Evolutionary conservation across 64 coral and sea anemone genomes (phyloP).

Genomic region (Pachyseris speciosa): DNA sequence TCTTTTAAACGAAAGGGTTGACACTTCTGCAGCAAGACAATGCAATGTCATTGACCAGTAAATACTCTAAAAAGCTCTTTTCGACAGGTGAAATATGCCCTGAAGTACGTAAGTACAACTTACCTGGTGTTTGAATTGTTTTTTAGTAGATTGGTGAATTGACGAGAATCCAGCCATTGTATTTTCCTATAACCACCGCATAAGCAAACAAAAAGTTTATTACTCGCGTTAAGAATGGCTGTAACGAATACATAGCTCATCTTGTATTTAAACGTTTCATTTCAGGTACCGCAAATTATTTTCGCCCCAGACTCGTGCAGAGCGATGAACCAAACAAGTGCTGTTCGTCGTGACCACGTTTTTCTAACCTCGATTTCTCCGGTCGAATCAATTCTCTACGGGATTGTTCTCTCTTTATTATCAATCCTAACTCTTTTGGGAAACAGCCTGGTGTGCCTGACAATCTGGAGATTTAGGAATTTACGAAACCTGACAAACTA

Average conservation of each 20-base stretch:
- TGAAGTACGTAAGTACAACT: not conserved
- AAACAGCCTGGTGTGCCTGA: constrained; percentile 78
- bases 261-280: not conserved
- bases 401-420: constrained; percentile 36
- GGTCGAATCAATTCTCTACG: constrained; percentile 43
- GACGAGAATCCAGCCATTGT: too few species aligned
- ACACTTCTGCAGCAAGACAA: not conserved
- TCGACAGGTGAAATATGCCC: not conserved
- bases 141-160: too few species aligned
- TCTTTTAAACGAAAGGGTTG: not conserved
- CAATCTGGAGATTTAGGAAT: constrained; percentile 87
- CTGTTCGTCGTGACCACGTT: not conserved
- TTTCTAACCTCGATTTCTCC: constrained; percentile 9
- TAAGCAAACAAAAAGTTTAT: not conserved
- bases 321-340: not conserved
- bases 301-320: too few species aligned
- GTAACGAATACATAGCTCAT: not conserved
- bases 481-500: constrained; percentile 83
- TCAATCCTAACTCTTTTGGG: constrained; percentile 65
- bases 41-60: not conserved
- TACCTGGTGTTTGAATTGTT: not conserved
- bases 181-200: not conserved
- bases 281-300: not conserved
- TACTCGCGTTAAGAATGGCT: not conserved
- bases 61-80: not conserved